Conservation (phyloP, 2,113 vertebrate species). For the Mionectes macconnelli region DNA sequence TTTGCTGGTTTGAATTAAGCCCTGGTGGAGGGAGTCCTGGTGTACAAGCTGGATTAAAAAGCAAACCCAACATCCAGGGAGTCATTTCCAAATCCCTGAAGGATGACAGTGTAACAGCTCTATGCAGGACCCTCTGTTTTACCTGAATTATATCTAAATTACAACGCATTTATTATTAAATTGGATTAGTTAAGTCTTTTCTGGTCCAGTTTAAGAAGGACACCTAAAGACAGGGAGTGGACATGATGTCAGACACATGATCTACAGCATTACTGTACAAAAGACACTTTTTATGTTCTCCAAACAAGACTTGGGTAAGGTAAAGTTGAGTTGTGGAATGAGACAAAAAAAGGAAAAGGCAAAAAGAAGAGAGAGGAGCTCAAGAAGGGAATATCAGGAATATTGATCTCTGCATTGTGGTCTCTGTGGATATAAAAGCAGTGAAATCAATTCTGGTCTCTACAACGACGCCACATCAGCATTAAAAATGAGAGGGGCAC, state of each 20-base stretch:
- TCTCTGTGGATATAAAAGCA: not conserved
- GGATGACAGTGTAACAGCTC: not conserved
- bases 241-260: fast-evolving
- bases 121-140: not conserved
- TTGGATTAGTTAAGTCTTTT: not conserved
- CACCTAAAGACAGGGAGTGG: not conserved
- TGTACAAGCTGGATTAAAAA: not conserved
- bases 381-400: not conserved
- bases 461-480: not conserved
- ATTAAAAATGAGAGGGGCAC: not conserved
- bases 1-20: not conserved
- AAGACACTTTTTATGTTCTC: not conserved
- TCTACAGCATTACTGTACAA: not conserved
- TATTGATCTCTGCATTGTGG: not conserved
- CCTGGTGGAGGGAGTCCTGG: not conserved
- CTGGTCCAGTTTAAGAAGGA: not conserved
- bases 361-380: not conserved
- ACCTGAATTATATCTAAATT: not conserved
- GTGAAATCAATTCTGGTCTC: not conserved
- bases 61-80: not conserved
- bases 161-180: not conserved
- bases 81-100: not conserved
- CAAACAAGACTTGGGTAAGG: not conserved
- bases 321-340: not conserved
- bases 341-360: not conserved